These are phyloP conservation scores for Procambarus clarkii DNA, from an alignment of 1,140 invertebrate species.

Conservation along the genomic window DNA sequence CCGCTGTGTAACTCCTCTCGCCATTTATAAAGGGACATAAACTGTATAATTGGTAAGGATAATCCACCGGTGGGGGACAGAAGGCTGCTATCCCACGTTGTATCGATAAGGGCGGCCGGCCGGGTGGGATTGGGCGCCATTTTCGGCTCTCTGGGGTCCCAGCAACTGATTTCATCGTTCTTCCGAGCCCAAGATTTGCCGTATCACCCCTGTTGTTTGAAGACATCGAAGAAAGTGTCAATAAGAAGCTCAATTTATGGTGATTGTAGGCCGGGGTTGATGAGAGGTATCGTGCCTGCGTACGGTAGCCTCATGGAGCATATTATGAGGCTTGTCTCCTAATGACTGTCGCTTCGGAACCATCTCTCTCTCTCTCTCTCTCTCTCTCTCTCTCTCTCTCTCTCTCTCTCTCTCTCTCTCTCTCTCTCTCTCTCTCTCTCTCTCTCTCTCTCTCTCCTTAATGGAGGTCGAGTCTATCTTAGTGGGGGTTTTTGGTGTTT, in stretches of 20 bases:
- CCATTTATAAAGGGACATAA: conserved; percentile 7
- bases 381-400: not conserved
- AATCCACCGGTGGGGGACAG: not conserved
- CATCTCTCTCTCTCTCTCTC: not conserved
- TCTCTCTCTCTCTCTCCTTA: too few relatives aligned
- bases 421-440: too few relatives aligned
- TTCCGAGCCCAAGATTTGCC: not conserved
- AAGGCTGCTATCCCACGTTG: not conserved
- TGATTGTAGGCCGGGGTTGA: not conserved
- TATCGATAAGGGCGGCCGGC: not conserved
- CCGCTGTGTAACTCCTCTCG: not conserved
- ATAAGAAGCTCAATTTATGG: not conserved
- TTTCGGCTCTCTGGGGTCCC: not conserved
- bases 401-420: not conserved
- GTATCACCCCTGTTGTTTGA: conserved; percentile 5
- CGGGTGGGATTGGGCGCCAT: not conserved
- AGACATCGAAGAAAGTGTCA: not conserved
- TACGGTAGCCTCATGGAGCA: not conserved
- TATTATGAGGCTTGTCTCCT: not conserved
- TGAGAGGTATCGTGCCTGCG: not conserved
- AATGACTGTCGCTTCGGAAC: too few relatives aligned
- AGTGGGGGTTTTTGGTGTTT: too few relatives aligned
- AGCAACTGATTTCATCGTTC: not conserved
- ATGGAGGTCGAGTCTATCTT: too few relatives aligned
- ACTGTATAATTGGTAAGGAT: not conserved